These are phyloP conservation scores for Charanyca ferruginea DNA, from an alignment of 2,888 invertebrate species.

Conservation along the genomic window DNA sequence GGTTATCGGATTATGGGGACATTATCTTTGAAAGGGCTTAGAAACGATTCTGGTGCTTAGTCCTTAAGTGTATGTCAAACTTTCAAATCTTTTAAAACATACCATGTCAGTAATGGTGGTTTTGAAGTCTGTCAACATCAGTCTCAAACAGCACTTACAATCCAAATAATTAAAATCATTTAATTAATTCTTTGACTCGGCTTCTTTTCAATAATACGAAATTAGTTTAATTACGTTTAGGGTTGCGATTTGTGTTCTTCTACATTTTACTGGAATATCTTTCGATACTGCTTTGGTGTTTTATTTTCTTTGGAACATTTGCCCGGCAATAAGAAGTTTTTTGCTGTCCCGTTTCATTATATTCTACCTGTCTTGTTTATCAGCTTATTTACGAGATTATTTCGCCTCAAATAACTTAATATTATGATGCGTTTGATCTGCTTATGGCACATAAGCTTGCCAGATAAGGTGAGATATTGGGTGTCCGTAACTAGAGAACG, in stretches of 20 bases:
- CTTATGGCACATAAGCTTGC: slow-evolving; percentile 65
- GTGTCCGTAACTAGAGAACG: slow-evolving; percentile 74
- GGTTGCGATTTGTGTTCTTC: slow-evolving; percentile 11
- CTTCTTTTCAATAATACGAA: background rate
- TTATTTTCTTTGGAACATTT: slow-evolving; percentile 32
- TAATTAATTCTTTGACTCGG: too few relatives aligned
- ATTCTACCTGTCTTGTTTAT: slow-evolving; percentile 38
- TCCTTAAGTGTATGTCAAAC: slow-evolving; percentile 50
- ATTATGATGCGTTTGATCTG: slow-evolving; percentile 67
- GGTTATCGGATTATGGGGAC: slow-evolving; percentile 55
- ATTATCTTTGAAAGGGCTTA: slow-evolving; percentile 61
- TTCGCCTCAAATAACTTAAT: slow-evolving; percentile 65
- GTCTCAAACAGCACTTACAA: background rate
- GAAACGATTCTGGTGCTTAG: slow-evolving; percentile 50
- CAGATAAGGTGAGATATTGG: slow-evolving; percentile 72
- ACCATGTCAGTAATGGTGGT: slow-evolving; percentile 11
- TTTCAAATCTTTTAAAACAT: slow-evolving; percentile 32
- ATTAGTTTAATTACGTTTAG: background rate
- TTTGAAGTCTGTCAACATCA: background rate
- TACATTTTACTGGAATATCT: slow-evolving; percentile 1
- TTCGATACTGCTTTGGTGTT: slow-evolving; percentile 9
- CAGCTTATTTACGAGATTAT: slow-evolving; percentile 60
- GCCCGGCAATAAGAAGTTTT: slow-evolving; percentile 14
- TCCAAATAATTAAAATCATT: background rate
- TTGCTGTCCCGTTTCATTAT: slow-evolving; percentile 20